Conservation (phyloP, 2,888 invertebrate genomes). For the Nysson spinosus region DNA sequence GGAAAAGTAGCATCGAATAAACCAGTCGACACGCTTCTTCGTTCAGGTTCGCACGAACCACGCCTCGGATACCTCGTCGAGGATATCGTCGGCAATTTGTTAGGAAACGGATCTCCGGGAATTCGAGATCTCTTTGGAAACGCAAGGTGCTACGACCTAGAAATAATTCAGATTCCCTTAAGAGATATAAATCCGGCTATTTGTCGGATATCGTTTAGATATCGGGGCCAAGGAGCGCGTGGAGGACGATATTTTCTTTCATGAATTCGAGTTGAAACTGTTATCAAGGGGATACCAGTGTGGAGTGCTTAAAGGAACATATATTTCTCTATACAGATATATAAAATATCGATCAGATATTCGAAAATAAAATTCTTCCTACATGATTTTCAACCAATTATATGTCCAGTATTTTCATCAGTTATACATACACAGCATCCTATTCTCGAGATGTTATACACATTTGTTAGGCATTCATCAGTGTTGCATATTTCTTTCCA, state of each 20-base stretch:
- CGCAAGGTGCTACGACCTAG: neutral
- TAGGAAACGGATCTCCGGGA: conserved; percentile 13
- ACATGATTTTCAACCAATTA: no score
- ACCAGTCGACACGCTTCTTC: neutral
- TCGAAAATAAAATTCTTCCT: no score
- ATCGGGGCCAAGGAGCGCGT: neutral
- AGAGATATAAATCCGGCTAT: neutral
- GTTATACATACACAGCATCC: no score
- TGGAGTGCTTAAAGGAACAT: neutral
- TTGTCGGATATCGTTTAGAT: conserved; percentile 1
- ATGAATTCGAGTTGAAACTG: neutral
- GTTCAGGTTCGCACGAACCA: neutral
- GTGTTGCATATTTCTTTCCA: no score
- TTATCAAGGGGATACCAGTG: no score
- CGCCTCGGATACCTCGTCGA: neutral
- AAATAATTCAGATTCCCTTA: conserved; percentile 5
- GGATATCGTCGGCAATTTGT: conserved; percentile 9
- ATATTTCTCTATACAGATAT: no score
- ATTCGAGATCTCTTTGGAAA: neutral
- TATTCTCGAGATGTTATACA: no score
- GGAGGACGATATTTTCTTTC: neutral
- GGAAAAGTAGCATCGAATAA: conserved; percentile 35
- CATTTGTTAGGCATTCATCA: no score
- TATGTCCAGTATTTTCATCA: no score
- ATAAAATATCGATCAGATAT: no score